A percentile compares a stretch with the other conserved stretches of the same genome.
Evolutionary conservation across 2,888 invertebrate species (phyloP).

Genomic region (Mamestra brassicae): DNA sequence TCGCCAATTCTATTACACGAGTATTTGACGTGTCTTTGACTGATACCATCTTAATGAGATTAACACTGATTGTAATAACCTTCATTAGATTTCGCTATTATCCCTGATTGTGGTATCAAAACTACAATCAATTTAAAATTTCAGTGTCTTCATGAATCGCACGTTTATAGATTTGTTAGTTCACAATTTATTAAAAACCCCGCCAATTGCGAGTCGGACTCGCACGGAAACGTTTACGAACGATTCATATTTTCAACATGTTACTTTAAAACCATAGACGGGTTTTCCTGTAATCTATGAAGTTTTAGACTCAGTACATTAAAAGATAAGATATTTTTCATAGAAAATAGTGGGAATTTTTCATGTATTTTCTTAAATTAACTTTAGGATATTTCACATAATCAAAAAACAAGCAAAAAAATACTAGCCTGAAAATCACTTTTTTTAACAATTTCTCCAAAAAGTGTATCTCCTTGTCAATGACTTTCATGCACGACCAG

Average conservation of each 20-base stretch:
- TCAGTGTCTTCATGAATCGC: neutral
- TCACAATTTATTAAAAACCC: neutral
- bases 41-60: slow-evolving; percentile 7
- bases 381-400: too few species aligned
- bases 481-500: neutral
- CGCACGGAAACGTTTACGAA: too few species aligned
- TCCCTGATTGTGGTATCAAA: slow-evolving; percentile 14
- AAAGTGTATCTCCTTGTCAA: neutral
- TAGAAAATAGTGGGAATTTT: too few species aligned
- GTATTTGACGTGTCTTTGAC: slow-evolving; percentile 1
- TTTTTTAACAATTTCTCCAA: neutral
- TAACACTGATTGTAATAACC: slow-evolving; percentile 12
- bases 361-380: too few species aligned
- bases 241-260: too few species aligned
- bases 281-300: too few species aligned
- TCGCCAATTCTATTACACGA: slow-evolving; percentile 6
- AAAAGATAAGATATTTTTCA: too few species aligned
- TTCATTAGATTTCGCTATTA: slow-evolving; percentile 8
- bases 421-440: neutral
- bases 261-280: too few species aligned
- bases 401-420: neutral
- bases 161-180: neutral
- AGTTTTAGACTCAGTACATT: too few species aligned
- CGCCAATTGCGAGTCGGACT: neutral
- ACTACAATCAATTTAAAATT: slow-evolving; percentile 21